Conservation (phyloP, 1,140 invertebrate species). For the Caenorhabditis brenneri region DNA sequence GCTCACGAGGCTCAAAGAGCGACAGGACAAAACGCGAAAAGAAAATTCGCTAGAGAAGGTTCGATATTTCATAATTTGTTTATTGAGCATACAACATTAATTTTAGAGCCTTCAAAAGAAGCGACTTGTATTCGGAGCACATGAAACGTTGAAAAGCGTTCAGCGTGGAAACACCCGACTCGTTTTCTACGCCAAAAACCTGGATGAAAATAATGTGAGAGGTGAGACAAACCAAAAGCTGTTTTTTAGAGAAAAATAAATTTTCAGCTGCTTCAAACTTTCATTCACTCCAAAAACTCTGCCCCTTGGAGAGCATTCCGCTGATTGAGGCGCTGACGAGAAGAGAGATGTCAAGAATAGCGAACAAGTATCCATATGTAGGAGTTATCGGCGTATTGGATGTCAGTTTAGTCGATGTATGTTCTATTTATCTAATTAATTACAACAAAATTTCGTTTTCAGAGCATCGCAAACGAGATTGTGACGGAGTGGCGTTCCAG, state of each 20-base stretch:
- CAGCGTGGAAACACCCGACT: not conserved
- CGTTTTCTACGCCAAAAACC: slow-evolving; percentile 9
- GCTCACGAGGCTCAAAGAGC: not conserved
- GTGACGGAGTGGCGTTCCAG: not conserved
- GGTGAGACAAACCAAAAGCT: not conserved
- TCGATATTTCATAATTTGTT: not conserved
- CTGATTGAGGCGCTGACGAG: slow-evolving; percentile 4
- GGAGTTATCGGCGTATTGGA: not conserved
- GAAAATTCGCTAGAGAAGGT: not conserved
- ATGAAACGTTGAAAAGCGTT: not conserved
- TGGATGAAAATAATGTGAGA: not conserved
- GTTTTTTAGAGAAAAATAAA: not conserved
- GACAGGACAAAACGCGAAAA: not conserved
- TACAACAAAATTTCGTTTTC: not conserved
- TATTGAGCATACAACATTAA: not conserved
- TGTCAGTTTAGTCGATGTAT: no score
- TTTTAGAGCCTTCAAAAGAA: not conserved
- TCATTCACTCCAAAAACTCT: not conserved
- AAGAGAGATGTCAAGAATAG: not conserved
- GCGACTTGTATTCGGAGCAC: not conserved
- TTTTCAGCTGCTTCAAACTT: slow-evolving; percentile 23
- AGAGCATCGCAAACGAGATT: not conserved
- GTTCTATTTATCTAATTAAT: no score
- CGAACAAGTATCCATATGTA: slow-evolving; percentile 12
- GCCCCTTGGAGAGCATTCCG: not conserved